Conservation (phyloP, 1,140 invertebrate genomes). For the Diploscapter pachys region DNA sequence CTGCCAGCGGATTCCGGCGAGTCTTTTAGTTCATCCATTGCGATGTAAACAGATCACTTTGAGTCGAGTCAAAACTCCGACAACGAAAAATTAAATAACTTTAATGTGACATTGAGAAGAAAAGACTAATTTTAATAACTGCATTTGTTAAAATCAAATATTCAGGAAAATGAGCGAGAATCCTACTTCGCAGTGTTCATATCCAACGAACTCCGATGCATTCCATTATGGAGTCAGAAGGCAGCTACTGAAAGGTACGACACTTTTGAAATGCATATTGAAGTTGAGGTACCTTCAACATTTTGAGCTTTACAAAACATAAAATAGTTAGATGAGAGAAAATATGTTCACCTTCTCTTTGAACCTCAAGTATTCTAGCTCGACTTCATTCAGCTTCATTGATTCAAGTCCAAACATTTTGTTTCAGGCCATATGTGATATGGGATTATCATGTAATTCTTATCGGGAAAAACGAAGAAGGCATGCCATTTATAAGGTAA, state of each 20-base stretch:
- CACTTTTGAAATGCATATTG: not conserved
- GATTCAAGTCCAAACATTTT: not conserved
- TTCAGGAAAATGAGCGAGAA: not conserved
- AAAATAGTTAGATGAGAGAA: not conserved
- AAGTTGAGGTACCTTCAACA: not conserved
- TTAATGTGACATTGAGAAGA: too few species aligned
- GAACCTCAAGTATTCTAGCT: not conserved
- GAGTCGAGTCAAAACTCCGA: too few species aligned
- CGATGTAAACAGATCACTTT: too few species aligned
- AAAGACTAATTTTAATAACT: too few species aligned
- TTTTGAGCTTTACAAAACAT: not conserved
- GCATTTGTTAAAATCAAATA: too few species aligned
- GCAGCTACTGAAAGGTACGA: not conserved
- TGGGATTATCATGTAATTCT: slow-evolving; percentile 31
- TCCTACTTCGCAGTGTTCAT: slow-evolving; percentile 14
- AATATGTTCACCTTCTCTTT: not conserved
- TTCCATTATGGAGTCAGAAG: slow-evolving; percentile 23
- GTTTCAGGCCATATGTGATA: slow-evolving; percentile 9
- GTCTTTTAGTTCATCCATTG: not conserved
- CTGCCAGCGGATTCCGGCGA: not conserved
- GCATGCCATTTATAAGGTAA: too few species aligned
- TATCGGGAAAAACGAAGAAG: not conserved
- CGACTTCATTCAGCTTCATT: not conserved
- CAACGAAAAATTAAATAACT: too few species aligned
- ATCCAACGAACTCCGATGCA: slow-evolving; percentile 12